Conservation (phyloP, 1,140 invertebrate genomes). For the Orussus abietinus region DNA sequence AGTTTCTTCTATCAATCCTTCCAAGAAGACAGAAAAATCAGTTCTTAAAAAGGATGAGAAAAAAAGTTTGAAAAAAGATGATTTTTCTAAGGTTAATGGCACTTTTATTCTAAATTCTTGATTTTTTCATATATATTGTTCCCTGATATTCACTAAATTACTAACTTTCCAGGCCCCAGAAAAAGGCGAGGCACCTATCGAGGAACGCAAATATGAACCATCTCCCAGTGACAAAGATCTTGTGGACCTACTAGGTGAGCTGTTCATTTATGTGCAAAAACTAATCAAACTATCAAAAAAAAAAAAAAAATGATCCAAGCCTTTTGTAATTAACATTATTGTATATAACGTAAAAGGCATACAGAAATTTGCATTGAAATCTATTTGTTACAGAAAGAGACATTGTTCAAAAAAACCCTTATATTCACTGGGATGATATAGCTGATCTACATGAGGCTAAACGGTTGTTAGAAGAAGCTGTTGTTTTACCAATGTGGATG, state of each 20-base stretch:
- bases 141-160: too few relatives aligned
- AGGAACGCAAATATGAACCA: conserved; percentile 89
- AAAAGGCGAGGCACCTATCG: conserved; percentile 67
- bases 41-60: conserved; percentile 44
- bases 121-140: too few relatives aligned
- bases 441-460: conserved; percentile 95
- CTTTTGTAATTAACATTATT: too few relatives aligned
- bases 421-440: conserved; percentile 96
- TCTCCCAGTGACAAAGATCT: conserved; percentile 87
- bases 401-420: conserved; percentile 97
- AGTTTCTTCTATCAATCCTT: conserved; percentile 39
- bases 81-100: neutral
- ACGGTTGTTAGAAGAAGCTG: conserved; percentile 92
- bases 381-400: conserved; percentile 88
- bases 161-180: too few relatives aligned
- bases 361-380: too few relatives aligned
- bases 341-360: too few relatives aligned
- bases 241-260: conserved; percentile 82
- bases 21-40: conserved; percentile 50
- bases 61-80: conserved; percentile 43
- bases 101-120: too few relatives aligned
- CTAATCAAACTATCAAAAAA: too few relatives aligned
- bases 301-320: too few relatives aligned
- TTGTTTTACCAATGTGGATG: conserved; percentile 97
- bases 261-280: too few relatives aligned